These are phyloP conservation scores for Luperina nickerlii DNA, from an alignment of 2,888 invertebrate species.

Conservation along the genomic window DNA sequence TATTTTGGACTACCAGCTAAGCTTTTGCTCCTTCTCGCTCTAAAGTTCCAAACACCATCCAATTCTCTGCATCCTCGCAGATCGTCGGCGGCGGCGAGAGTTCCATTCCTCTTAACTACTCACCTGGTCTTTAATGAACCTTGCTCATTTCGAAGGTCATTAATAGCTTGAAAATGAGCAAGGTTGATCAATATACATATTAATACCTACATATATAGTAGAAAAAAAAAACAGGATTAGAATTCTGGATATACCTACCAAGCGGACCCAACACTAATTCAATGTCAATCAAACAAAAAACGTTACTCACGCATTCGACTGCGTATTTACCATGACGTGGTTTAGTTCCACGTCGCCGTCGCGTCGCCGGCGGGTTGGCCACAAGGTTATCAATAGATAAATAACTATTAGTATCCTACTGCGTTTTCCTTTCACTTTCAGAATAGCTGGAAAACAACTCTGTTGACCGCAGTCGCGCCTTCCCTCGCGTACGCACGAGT, in stretches of 20 bases:
- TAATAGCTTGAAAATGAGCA: neutral
- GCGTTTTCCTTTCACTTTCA: slow-evolving; percentile 53
- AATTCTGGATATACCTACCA: neutral
- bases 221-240: neutral
- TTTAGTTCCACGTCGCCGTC: slow-evolving; percentile 3
- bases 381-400: slow-evolving; percentile 53
- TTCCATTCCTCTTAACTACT: too few species aligned
- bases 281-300: neutral
- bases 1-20: neutral
- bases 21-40: neutral
- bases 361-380: neutral
- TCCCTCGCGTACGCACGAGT: neutral
- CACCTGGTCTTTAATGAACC: too few species aligned
- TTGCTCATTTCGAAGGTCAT: too few species aligned
- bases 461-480: slow-evolving; percentile 16
- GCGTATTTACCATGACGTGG: neutral
- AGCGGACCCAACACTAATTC: neutral
- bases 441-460: slow-evolving; percentile 15
- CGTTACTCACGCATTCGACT: neutral
- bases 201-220: too few species aligned
- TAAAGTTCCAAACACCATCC: neutral
- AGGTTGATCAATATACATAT: neutral
- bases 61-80: neutral
- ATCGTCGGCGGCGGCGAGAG: neutral
- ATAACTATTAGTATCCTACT: slow-evolving; percentile 25